Base-by-base conservation (phyloP, 2,797 vertebrate species). In the Cossypha dichroa region DNA sequence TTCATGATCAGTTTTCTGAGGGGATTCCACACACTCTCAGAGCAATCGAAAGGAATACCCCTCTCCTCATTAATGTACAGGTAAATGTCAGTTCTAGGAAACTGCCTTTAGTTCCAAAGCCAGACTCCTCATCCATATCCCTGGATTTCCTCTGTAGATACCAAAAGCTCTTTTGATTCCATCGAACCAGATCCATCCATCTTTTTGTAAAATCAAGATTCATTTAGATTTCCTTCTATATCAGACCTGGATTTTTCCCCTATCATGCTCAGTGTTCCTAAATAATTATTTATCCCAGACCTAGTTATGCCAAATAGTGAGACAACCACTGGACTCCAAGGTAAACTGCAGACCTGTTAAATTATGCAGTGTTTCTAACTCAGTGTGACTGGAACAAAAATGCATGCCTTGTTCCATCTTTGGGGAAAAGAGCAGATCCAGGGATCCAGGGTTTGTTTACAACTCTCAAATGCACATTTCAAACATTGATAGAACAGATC, bases 1-100 rank as follows among this genome's bases (percentile, higher is more conserved):
- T 96, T 96, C 79, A n/a, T 43, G 45, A 85, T 75, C 94, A 96
- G 83, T 88, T 97, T 80, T 97, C 89, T 94, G 86, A 97, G 97
- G 97, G 96, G 95, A 98, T 98, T 98, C 96, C 97, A 96, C 81
- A 54, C 19, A 87, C 52, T 55, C 34, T 85, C 81, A 70, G 67
- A 33, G 75, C 48, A 79, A 69, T 85, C 31, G 14, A 83, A 94
- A 97, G 94, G 92, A 96, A 75, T 78, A 96, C 64, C 91, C 90
- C 77, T 94, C 85, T 94, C 81, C 70, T 91, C 76, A 72, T 55
- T 67, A 63, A 91, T 1, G 1, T 51, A 63, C 29, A 91, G 84
- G 81, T 79, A 34, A 89, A 85, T 2, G 4, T n/a, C 67, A 89
- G 25, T 85, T 91, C 77, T 56, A 89, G 40, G 74, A 91, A 95